Base-by-base conservation (phyloP, 2,888 invertebrate species). In the Polyommatus icarus region DNA sequence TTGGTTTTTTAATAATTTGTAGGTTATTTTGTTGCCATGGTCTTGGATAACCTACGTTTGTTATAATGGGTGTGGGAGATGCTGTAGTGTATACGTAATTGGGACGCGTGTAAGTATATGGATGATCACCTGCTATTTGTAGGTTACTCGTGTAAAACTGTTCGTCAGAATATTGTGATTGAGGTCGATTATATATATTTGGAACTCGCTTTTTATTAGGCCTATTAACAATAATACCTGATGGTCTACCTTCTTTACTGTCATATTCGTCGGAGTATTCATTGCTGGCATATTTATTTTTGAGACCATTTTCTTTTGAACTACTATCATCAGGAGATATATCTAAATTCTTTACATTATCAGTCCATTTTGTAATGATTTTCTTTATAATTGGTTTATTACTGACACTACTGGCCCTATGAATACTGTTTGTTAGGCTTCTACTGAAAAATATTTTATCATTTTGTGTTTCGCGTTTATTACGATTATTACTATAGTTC, bases 341-440 rank as follows among this genome's bases (percentile, higher is more conserved):
- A 79, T 94, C 88, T 80, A 94, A 85, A 80, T 93, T 87, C 82
- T 92, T 93, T 1, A 93, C 90, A 81, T 89, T 89, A 80, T 95
- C 95, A 0, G 90, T 91, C 95, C 95, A 95, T 87, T 94, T 94
- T 0, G 95, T 95, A 1, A 94, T 81, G 4, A 95, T 89, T 86
- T 93, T 94, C 86, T 85, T 89, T 36, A 93, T 94, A 10, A 85
- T 80, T n/a, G 90, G 87, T 82, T 88, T 92, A 78, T 84, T 87
- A 79, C 80, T 86, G 80, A 20, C n/a, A 20, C 72, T 72, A 72
- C 24, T 75, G 50, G 15, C 15, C 46, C 40, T 75, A 46, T 7
- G 18, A 75, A 32, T 18, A 3, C 50, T 75, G 6, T 50, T 75
- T 4, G 7, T 54, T 29, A 50, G 36, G 0, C 6, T 24, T 50